Base-by-base conservation (phyloP, 2,113 vertebrate species). In the Microcebus murinus region DNA sequence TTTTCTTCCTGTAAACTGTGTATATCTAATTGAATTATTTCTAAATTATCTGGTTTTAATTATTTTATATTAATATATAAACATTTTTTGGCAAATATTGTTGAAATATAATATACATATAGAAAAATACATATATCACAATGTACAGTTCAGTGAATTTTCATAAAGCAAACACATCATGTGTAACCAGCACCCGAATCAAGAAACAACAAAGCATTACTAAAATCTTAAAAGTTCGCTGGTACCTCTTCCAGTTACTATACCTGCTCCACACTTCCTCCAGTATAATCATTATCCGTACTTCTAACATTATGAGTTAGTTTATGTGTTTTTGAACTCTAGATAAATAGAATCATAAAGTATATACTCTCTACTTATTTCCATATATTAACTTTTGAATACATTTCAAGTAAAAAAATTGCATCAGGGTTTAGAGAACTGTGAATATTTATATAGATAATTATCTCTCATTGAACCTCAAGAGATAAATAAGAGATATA, bases 371-470 rank as follows among this genome's bases (percentile, higher is more conserved):
- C 25, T 81, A 17, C 55, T 81, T 74, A 36, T 55, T 89, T 59
- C n/a, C 89, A 0, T 76, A 3, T 95, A 59, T 57, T 93, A 67
- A 93, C 31, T 95, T 95, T 59, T 89, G 23, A 77, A 63, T 92
- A 55, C 27, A 80, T 89, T 96, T 95, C 81, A 83, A 95, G 50
- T 91, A 81, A 91, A 92, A 95, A 50, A 94, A 89, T 96, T 93
- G 3, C 8, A 68, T 95, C 25, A 57, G 36, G 12, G 9, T 79
- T 93, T 91, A 87, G 55, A 87, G 42, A 83, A 67, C 68, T 68
- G 21, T 96, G 42, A 82, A 25, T 87, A 73, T 91, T 86, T 91
- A 34, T 76, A 42, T 45, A 67, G 42, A 65, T 34, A 48, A 68
- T 91, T 17, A 31, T 27, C 27, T 79, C 7, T 87, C 20, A 65